Conservation (phyloP, 2,888 invertebrate species). For the Ormyrus labotus region DNA sequence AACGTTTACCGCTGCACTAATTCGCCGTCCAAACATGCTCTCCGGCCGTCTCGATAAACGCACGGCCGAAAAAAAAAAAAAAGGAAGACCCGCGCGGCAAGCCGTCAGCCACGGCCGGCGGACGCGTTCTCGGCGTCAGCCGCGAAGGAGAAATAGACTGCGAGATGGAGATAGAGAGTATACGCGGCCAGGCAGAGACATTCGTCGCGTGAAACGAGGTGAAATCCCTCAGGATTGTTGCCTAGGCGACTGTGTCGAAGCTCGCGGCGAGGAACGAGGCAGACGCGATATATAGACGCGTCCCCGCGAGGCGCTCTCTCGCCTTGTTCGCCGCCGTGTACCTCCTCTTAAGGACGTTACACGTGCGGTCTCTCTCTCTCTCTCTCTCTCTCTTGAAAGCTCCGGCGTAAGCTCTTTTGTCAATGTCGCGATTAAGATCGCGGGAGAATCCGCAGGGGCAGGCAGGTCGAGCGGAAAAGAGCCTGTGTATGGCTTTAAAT, state of each 20-base stretch:
- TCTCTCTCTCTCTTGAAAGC: neutral
- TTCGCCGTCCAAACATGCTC: too few species aligned
- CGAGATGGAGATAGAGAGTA: neutral
- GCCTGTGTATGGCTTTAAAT: too few species aligned
- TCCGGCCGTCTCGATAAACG: too few species aligned
- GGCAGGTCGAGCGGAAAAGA: conserved; percentile 8
- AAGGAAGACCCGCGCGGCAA: too few species aligned
- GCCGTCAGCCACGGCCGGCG: too few species aligned
- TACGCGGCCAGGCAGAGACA: neutral
- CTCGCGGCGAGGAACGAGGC: neutral
- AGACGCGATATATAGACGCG: neutral
- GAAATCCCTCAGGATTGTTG: conserved; percentile 34
- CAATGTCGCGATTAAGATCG: conserved; percentile 47
- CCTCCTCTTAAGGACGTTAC: conserved; percentile 34
- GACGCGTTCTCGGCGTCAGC: neutral
- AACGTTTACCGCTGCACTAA: too few species aligned
- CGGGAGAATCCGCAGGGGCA: neutral
- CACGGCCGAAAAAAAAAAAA: too few species aligned
- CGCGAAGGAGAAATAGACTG: conserved; percentile 22
- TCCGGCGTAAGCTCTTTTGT: conserved; percentile 32
- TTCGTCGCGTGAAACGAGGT: conserved; percentile 22
- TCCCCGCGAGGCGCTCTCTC: neutral
- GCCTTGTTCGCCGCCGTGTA: neutral
- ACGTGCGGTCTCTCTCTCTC: neutral
- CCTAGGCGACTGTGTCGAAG: conserved; percentile 22